These are phyloP conservation scores for Solenopsis invicta DNA, from an alignment of 1,140 invertebrate species.

Conservation along the genomic window DNA sequence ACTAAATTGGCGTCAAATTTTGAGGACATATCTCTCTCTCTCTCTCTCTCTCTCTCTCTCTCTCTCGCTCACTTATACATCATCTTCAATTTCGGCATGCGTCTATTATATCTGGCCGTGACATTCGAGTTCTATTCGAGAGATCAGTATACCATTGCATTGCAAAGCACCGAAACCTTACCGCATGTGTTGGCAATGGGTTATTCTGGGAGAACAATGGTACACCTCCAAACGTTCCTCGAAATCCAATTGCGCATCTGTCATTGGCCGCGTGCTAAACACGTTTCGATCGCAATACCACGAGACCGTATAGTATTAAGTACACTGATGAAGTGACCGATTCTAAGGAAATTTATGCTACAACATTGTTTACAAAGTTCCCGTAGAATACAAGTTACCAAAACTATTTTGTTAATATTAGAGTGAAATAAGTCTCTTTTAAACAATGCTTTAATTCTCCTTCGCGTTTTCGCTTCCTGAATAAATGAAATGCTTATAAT, in stretches of 20 bases:
- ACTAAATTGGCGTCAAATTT: background rate
- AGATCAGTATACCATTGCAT: slow-evolving; percentile 33
- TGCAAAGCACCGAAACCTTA: slow-evolving; percentile 29
- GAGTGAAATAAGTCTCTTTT: background rate
- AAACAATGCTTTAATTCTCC: background rate
- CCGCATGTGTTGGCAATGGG: slow-evolving; percentile 10
- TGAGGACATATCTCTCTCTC: background rate
- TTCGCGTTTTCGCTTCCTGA: background rate
- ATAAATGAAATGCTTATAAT: background rate
- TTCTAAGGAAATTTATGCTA: background rate
- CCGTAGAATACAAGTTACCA: background rate
- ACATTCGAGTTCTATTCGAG: slow-evolving; percentile 41
- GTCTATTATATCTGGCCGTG: slow-evolving; percentile 32
- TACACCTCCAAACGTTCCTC: slow-evolving; percentile 39
- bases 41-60: background rate
- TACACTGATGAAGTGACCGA: background rate
- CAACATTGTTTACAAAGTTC: background rate
- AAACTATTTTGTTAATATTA: slow-evolving; percentile 18
- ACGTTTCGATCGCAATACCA: background rate
- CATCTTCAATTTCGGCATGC: slow-evolving; percentile 40
- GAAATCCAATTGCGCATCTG: slow-evolving; percentile 52
- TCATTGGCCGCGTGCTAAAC: slow-evolving; percentile 27
- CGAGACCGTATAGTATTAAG: background rate
- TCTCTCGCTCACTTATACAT: background rate
- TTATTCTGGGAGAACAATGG: slow-evolving; percentile 43